Evolutionary conservation across 2,888 invertebrate genomes (phyloP).

Genomic region (Luperina testacea): DNA sequence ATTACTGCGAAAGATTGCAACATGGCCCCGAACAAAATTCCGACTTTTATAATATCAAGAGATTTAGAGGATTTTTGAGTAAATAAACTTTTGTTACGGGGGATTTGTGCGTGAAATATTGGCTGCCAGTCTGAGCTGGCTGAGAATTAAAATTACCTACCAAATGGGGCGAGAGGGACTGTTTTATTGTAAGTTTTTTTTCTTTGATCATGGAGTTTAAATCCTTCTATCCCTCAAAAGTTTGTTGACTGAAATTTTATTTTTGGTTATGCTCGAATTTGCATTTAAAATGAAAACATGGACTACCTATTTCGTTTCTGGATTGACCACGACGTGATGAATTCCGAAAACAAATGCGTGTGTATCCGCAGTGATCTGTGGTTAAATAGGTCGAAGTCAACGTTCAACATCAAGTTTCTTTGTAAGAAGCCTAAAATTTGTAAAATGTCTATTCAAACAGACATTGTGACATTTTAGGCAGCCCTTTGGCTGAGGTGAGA

Average conservation of each 20-base stretch:
- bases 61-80: slow-evolving; percentile 59
- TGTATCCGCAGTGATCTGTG: not conserved
- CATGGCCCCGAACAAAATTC: slow-evolving; percentile 48
- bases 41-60: slow-evolving; percentile 59
- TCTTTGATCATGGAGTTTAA: not conserved
- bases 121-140: slow-evolving; percentile 19
- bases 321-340: not conserved
- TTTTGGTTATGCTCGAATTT: not conserved
- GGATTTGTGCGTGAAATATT: slow-evolving; percentile 62
- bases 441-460: not conserved
- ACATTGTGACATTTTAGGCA: not conserved
- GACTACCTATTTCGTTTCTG: not conserved
- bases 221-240: not conserved
- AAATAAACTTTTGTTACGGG: slow-evolving; percentile 58
- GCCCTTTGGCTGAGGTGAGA: not conserved
- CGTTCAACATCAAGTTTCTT: too few species aligned
- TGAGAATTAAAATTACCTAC: slow-evolving; percentile 30
- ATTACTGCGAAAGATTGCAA: slow-evolving; percentile 61
- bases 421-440: not conserved
- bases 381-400: not conserved
- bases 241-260: not conserved
- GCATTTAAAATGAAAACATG: not conserved
- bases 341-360: not conserved
- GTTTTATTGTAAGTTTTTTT: not conserved
- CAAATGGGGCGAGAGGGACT: slow-evolving; percentile 23